Percentiles rank a stretch among this genome's conserved stretches.
phyloP scores from a whole-genome alignment of 2,113 vertebrate genomes.

The Vanacampus margaritifer region DNA sequence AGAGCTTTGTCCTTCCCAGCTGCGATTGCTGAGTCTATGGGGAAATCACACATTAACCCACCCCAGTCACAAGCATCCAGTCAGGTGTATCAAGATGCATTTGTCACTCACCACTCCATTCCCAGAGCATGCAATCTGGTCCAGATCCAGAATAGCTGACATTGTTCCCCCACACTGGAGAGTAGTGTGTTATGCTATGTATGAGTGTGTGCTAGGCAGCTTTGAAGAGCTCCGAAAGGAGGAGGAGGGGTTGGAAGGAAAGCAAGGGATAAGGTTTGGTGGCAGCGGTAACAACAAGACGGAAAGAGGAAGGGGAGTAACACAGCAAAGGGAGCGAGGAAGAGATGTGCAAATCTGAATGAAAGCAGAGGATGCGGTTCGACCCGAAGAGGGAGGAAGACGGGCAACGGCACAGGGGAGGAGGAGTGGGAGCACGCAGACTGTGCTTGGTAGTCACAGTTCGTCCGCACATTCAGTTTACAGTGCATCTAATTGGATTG shows the following conservation, averaged over 20 bases:
- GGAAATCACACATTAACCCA: conserved; percentile 22
- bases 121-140: conserved; percentile 72
- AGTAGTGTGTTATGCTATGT: conserved; percentile 61
- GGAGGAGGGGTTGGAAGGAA: conserved; percentile 31
- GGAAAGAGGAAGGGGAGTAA: conserved; percentile 41
- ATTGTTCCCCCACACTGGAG: conserved; percentile 69
- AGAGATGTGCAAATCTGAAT: conserved; percentile 58
- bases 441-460: conserved; percentile 67
- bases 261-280: conserved; percentile 53
- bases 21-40: conserved; percentile 19
- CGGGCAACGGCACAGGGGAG: conserved; percentile 12
- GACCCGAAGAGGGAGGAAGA: conserved; percentile 27
- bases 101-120: conserved; percentile 75
- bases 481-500: conserved; percentile 62
- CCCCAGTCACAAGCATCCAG: conserved; percentile 22
- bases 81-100: conserved; percentile 47
- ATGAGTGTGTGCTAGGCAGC: conserved; percentile 55
- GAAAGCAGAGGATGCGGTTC: conserved; percentile 47
- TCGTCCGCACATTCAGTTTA: conserved; percentile 55
- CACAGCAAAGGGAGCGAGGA: conserved; percentile 38
- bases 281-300: conserved; percentile 24
- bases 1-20: conserved; percentile 20
- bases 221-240: conserved; percentile 56
- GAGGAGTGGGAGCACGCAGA: conserved; percentile 71
- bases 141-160: conserved; percentile 77